Evolutionary conservation across 92 coral and sea anemone species (phyloP), one percentile per base, ranked within the genome.

Genomic region (Porites divaricata): DNA sequence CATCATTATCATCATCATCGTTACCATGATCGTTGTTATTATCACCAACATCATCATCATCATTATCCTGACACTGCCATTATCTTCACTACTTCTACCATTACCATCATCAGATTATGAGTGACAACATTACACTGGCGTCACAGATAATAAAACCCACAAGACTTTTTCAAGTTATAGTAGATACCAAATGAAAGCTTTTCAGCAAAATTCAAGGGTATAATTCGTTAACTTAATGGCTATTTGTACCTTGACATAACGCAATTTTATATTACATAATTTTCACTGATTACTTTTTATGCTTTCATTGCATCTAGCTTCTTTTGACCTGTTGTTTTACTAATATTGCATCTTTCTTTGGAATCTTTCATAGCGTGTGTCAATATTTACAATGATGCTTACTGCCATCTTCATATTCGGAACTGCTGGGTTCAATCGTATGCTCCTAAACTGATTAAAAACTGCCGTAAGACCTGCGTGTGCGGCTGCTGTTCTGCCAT

Each of bases 381-480:
- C 66, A 75, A 75, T 63, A 56, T 24, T 2, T 75, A 75, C 52
- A 75, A 75, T 35, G 79, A 75, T 63, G 65, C 25, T 8, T 75
- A 75, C 28, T 75, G 79, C 19, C 13, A 56, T 15, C 12, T 23
- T 20, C 65, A 75, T 9, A 3, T 56, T 57, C 67, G 79, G 11
- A 75, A 75, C 67, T 75, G 79, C 59, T 75, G 79, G 79, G 25
- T 14, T 21, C 67, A 2, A n/a, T 59, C 53, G 1, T 12, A 11
- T 54, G 67, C 52, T 50, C 13, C 66, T 17, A 12, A 75, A 8
- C 79, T 75, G 13, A 21, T 75, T 16, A 75, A 75, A n/a, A 75
- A 75, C 79, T 75, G 79, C 9, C 17, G 52, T 3, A 75, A 75
- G 9, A 75, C 79, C 0, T 75, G 79, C 19, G 66, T 75, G 26